Base-by-base conservation (phyloP, 2,888 invertebrate species). In the Synergus gifuensis region DNA sequence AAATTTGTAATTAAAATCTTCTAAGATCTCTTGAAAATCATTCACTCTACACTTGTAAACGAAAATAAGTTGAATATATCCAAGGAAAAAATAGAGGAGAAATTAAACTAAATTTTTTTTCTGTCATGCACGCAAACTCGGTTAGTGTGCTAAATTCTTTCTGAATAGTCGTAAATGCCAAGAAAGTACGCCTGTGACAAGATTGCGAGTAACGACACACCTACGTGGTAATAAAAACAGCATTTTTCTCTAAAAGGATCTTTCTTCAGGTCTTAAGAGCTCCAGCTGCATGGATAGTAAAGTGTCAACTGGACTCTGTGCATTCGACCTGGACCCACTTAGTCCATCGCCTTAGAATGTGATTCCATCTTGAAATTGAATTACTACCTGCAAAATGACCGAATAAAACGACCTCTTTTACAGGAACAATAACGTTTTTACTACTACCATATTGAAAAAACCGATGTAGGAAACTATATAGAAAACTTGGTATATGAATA, bases 291-390 rank as follows among this genome's bases (percentile, higher is more conserved):
- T 58, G 69, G 79, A 77, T 76, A 76, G 73, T 78, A 67, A 80
- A 80, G 76, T 49, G 76, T 79, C 77, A 77, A 79, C 73, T 79
- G 82, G 77, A 79, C 79, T 63, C 78, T 78, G 49, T 18, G 58
- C 78, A 78, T 49, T 62, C 69, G 46, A 40, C 62, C 54, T 78
- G 54, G 44, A 79, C 77, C 76, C 58, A 77, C 69, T 67, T 77
- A 77, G 78, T 81, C 60, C 67, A 67, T 62, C 58, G 67, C 40
- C 73, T 66, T 36, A 54, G 80, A 78, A 82, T 81, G 67, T 81
- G 78, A 84, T 83, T 79, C 80, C 60, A 80, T 82, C 82, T 79
- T 83, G 82, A 82, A 86, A 87, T 86, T 86, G 87, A 86, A 86
- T 87, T 86, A 85, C 84, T 79, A 78, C 79, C 76, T 40, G 49